Conservation (phyloP, 2,888 invertebrate species). For the Sycophila texana region DNA sequence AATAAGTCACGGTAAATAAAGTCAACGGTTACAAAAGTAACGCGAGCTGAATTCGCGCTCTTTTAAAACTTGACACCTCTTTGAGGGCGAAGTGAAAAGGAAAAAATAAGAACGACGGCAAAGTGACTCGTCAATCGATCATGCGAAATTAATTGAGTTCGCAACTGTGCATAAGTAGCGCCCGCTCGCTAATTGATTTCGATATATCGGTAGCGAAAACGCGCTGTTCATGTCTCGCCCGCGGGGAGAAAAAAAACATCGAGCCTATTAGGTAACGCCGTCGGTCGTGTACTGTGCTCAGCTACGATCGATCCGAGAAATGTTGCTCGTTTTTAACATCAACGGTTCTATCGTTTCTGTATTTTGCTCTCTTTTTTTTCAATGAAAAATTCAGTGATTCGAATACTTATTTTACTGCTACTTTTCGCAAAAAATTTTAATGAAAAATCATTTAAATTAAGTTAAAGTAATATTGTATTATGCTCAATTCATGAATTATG, state of each 20-base stretch:
- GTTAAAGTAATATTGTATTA: too few relatives aligned
- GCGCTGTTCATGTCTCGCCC: background rate
- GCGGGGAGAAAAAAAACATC: background rate
- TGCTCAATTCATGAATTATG: too few relatives aligned
- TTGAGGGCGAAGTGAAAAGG: too few relatives aligned
- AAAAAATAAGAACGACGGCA: background rate
- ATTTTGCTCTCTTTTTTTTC: too few relatives aligned
- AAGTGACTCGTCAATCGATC: constrained; percentile 21
- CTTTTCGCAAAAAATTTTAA: too few relatives aligned
- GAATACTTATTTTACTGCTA: too few relatives aligned
- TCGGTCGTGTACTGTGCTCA: constrained; percentile 7
- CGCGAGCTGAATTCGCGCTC: constrained; percentile 4
- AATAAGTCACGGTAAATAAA: constrained; percentile 5
- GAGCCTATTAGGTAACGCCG: background rate
- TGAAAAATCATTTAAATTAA: too few relatives aligned
- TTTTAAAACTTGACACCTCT: background rate
- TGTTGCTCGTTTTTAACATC: too few relatives aligned
- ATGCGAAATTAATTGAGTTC: constrained; percentile 42
- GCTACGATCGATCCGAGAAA: background rate
- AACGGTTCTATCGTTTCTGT: too few relatives aligned
- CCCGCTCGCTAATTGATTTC: constrained; percentile 37
- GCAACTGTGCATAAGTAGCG: constrained; percentile 1
- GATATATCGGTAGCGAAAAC: background rate
- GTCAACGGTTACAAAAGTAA: background rate
- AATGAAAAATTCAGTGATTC: too few relatives aligned